phyloP scores from a whole-genome alignment of 2,797 vertebrate species.

The Pantherophis vulpinus region DNA sequence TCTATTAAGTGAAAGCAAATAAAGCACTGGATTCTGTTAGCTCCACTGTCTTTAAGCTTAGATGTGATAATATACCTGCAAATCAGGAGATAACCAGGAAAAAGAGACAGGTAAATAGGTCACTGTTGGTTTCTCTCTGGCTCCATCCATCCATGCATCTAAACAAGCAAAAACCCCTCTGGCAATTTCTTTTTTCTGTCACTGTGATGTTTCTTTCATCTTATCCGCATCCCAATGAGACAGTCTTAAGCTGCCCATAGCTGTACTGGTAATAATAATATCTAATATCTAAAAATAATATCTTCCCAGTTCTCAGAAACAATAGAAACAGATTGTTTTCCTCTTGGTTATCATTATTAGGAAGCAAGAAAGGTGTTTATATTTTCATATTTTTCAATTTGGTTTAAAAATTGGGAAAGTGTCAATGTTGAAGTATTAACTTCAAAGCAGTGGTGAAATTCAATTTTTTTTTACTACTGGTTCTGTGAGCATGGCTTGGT shows the following conservation, averaged over 20 bases:
- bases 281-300: neutral
- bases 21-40: neutral
- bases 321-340: neutral
- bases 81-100: neutral
- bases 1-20: neutral
- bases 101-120: neutral
- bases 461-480: too few species aligned
- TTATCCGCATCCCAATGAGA: neutral
- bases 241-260: neutral
- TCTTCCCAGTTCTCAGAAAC: neutral
- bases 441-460: neutral
- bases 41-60: neutral
- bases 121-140: neutral
- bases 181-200: neutral
- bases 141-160: neutral
- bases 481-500: too few species aligned
- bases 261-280: neutral
- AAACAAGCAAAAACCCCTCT: neutral
- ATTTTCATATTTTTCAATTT: neutral
- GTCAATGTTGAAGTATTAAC: neutral
- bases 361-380: neutral
- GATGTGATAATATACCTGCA: neutral
- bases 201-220: neutral
- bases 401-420: neutral
- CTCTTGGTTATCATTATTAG: neutral